Base-by-base conservation (phyloP, 2,113 vertebrate species). In the Pleuronectes platessa region DNA sequence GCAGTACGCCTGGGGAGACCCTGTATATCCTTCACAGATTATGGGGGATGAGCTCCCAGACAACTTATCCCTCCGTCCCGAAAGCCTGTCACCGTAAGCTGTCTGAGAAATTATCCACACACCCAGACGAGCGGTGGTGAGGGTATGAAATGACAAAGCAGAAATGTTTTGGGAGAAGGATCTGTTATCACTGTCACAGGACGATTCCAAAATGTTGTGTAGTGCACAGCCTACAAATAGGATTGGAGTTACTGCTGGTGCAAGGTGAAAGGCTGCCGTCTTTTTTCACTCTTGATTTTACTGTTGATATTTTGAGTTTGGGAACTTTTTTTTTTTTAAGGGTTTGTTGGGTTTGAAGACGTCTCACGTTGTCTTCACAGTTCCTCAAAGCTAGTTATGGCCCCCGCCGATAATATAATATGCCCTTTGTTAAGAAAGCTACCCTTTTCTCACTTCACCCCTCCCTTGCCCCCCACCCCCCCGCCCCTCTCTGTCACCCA, bases 21-120 rank as follows among this genome's bases (percentile, higher is more conserved):
- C 88, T 89, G 89, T 92, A 81, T 90, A 90, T 91, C 87, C 88
- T 89, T 79, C 74, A 84, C 90, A 90, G 89, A 92, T 91, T 93
- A 93, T 84, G 26, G 85, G 73, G 88, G 86, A 91, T 90, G 90
- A 91, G 83, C 84, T 90, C 72, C 84, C 84, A 91, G 87, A 89
- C 89, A 86, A 91, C 24, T 90, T 89, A 90, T 89, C 87, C 92
- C 86, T 77, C 69, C 65, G 60, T 88, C 88, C 31, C 6, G 31
- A 31, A 31, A 31, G 31, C 31, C 74, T 91, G 90, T 88, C 91
- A 87, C 81, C 79, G 59, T 89, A 87, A 90, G 80, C 89, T 78
- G 86, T 88, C 86, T 84, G 80, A 89, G 84, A 89, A 90, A 89
- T 91, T 82, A 90, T 91, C 87, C 90, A 86, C 88, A 88, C 82